Evolutionary conservation across 2,797 vertebrate genomes (phyloP), one percentile per base, ranked within the genome.

Genomic region (Hydrolagus colliei): DNA sequence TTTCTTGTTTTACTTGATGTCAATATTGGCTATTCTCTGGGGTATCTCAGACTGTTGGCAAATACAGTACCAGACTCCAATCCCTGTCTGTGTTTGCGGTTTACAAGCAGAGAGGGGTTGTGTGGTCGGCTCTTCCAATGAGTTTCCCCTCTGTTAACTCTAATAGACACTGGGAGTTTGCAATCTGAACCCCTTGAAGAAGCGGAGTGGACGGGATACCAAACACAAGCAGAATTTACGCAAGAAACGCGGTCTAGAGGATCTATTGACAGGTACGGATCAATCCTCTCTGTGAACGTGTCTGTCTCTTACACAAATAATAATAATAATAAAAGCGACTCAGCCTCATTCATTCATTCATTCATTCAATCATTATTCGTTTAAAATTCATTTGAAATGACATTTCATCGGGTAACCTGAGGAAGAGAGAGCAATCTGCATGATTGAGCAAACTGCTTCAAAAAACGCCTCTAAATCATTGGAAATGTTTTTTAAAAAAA

Each of bases 401-500:
- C 68, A 71, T 9, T 32, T 10, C 32, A 84, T 27, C 63, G 18
- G 62, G 61, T 67, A 82, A 82, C 6, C 22, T 82, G 27, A 84
- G 63, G 32, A 11, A 84, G 68, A 20, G 32, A 71, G 16, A 82
- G 12, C 35, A n/a, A 16, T 6, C 65, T 2, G 22, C 27, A 16
- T 65, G 32, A 82, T 80, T 68, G 9, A 6, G 32, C 20, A 63
- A 20, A 27, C 65, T 27, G 20, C 68, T 41, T 84, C 63, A 84
- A 84, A 84, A 84, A 84, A 71, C 65, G 9, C 9, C 79, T 82
- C 65, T 67, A 16, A 52, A 20, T 68, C 67, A 84, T 84, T 84
- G 27, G 16, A 84, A 68, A 10, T 67, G 20, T 22, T 63, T 32
- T 32, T 62, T 27, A 9, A 14, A 16, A 20, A 35, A 79, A 16